Evolutionary conservation across 1,140 invertebrate genomes (phyloP).

Genomic region (Drosophila seguyi): DNA sequence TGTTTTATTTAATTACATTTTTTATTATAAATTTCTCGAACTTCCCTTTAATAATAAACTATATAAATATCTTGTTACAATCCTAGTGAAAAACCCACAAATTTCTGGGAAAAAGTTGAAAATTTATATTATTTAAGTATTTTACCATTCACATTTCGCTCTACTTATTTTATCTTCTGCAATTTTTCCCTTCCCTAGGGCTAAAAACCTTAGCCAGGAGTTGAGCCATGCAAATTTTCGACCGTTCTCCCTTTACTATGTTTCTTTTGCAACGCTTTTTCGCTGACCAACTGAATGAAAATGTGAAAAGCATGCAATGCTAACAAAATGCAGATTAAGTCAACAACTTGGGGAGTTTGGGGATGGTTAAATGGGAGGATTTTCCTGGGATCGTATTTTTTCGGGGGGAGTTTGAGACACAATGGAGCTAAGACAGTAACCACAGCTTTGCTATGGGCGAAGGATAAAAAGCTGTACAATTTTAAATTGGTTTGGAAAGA

Average conservation of each 20-base stretch:
- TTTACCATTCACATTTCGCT: conserved; percentile 3
- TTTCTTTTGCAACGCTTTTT: conserved; percentile 13
- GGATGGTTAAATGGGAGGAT: conserved; percentile 5
- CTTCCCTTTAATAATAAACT: not conserved
- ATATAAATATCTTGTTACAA: not conserved
- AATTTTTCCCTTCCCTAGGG: not conserved
- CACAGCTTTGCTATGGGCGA: not conserved
- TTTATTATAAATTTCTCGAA: not conserved
- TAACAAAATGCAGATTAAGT: conserved; percentile 76
- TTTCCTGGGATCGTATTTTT: not conserved
- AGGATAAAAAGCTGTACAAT: conserved; percentile 4
- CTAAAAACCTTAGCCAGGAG: conserved; percentile 8
- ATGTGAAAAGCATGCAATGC: conserved; percentile 34
- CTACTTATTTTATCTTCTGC: conserved; percentile 3
- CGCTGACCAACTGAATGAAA: conserved; percentile 38
- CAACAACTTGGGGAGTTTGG: conserved; percentile 46
- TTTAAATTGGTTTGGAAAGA: conserved; percentile 21
- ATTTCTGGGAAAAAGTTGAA: no score
- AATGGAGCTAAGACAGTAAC: conserved; percentile 14
- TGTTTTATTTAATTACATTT: not conserved
- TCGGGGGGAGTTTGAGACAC: conserved; percentile 1
- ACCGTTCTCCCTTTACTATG: not conserved
- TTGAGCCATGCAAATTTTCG: conserved; percentile 25
- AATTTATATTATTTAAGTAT: not conserved
- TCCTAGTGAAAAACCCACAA: not conserved